A percentile compares a stretch with the other conserved stretches of the same genome.
phyloP scores from a whole-genome alignment of 2,888 invertebrate genomes.

The Catocala fraxini region DNA sequence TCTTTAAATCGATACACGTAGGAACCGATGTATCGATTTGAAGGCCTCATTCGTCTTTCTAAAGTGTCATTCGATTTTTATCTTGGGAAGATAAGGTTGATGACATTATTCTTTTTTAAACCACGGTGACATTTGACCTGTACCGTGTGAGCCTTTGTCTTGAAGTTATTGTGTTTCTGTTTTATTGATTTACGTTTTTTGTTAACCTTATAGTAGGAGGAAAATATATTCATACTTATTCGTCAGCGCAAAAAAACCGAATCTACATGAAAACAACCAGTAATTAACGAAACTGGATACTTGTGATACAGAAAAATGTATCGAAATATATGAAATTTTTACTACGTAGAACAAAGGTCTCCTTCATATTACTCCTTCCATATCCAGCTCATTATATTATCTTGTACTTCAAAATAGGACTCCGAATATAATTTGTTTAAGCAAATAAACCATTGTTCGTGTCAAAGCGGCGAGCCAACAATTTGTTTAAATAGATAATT shows the following conservation, averaged over 20 bases:
- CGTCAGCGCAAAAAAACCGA: too few species aligned
- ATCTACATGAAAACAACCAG: too few species aligned
- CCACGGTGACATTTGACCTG: slow-evolving; percentile 58
- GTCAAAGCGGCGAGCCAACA: slow-evolving; percentile 17
- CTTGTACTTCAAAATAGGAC: neutral
- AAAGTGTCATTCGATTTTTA: slow-evolving; percentile 74
- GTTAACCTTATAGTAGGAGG: too few species aligned
- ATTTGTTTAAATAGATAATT: slow-evolving; percentile 26
- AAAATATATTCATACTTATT: too few species aligned
- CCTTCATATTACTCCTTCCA: too few species aligned
- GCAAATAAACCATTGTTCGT: slow-evolving; percentile 22
- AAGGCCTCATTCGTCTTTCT: slow-evolving; percentile 71
- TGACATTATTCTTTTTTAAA: slow-evolving; percentile 66
- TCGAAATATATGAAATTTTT: too few species aligned
- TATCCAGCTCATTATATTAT: neutral
- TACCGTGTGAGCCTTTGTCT: slow-evolving; percentile 40
- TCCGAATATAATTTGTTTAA: slow-evolving; percentile 10
- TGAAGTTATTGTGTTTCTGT: slow-evolving; percentile 26
- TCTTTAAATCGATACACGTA: slow-evolving; percentile 67
- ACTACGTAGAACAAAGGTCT: too few species aligned
- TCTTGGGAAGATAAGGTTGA: slow-evolving; percentile 65
- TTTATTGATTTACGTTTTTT: neutral
- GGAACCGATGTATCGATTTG: slow-evolving; percentile 68
- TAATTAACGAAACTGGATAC: too few species aligned
- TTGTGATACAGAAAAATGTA: too few species aligned